A percentile compares a stretch with the other conserved stretches of the same genome.
phyloP scores from a whole-genome alignment of 2,113 vertebrate genomes.

The Apodemus sylvaticus region DNA sequence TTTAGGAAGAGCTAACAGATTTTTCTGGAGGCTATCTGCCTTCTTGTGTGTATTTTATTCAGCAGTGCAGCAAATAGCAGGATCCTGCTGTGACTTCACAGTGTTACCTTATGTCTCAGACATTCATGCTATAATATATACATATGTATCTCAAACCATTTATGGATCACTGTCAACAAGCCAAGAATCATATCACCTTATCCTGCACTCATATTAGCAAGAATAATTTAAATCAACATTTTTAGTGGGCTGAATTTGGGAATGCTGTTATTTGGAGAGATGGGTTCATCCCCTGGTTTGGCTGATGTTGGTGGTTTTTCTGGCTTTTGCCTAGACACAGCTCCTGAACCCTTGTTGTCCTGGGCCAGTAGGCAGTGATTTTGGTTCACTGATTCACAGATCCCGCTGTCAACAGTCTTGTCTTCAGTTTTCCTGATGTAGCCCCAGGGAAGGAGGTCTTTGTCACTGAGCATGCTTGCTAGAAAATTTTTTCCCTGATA shows the following conservation, averaged over 20 bases:
- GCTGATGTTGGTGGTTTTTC: conserved; percentile 74
- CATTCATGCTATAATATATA: not conserved
- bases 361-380: conserved; percentile 22
- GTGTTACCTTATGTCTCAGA: conserved; percentile 82
- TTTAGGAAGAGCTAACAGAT: conserved; percentile 14
- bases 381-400: conserved; percentile 19
- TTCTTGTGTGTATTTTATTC: not conserved
- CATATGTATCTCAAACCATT: conserved; percentile 66
- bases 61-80: conserved; percentile 57
- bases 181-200: conserved; percentile 86
- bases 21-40: conserved; percentile 55
- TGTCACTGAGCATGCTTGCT: conserved; percentile 53
- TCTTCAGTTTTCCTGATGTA: conserved; percentile 64
- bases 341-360: conserved; percentile 78
- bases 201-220: conserved; percentile 78
- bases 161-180: conserved; percentile 70
- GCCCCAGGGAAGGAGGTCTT: conserved; percentile 50
- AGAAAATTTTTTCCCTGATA: conserved; percentile 56
- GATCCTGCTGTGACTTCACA: conserved; percentile 74
- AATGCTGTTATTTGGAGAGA: conserved; percentile 79
- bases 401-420: conserved; percentile 56
- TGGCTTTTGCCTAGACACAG: conserved; percentile 79
- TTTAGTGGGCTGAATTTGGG: conserved; percentile 64
- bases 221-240: conserved; percentile 83
- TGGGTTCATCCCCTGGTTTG: conserved; percentile 71